Evolutionary conservation across 2,888 invertebrate species (phyloP), one percentile per base, ranked within the genome.

Genomic region (Morpho helenor): DNA sequence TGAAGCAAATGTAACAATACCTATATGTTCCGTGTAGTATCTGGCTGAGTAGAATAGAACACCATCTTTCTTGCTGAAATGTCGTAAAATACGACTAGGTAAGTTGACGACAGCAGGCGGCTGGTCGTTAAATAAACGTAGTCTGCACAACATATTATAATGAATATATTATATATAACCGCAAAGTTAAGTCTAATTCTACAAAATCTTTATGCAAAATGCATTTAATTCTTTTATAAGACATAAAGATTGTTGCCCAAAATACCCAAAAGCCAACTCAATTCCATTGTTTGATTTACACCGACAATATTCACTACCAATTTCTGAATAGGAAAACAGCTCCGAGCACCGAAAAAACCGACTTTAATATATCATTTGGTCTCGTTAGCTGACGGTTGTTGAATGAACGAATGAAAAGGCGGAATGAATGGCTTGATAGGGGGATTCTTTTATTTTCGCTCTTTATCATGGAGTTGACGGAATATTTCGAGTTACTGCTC

Each of bases 281-380:
- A 51, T 56, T 44, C 57, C 49, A 60, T 62, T 62, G 62, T 62
- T 60, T 55, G 62, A 60, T 62, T 51, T 55, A 62, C 55, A 50
- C 60, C 57, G 55, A 62, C 62, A 62, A 62, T 59, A 62, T 62
- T 62, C 57, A 62, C 52, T 43, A 60, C 47, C 54, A 51, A 48
- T 56, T 51, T 51, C 42, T 60, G 63, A 61, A 60, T 63, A 61
- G 53, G 56, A 48, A 61, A 61, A 63, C 56, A 59, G 63, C 58
- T 56, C 49, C 56, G 51, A 62, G 56, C 49, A 55, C 31, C 61
- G 51, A 63, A 58, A 59, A 66, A 62, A 49, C 50, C 57, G 52
- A 63, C 54, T 61, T 66, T 63, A 63, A 63, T 65, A 66, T 68
- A 66, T 67, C 62, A 70, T 67, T 66, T 63, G 56, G 62, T 60